A percentile compares a stretch with the other conserved stretches of the same genome.
These are phyloP conservation scores for Diabrotica virgifera DNA, from an alignment of 1,140 invertebrate genomes.

Conservation along the genomic window DNA sequence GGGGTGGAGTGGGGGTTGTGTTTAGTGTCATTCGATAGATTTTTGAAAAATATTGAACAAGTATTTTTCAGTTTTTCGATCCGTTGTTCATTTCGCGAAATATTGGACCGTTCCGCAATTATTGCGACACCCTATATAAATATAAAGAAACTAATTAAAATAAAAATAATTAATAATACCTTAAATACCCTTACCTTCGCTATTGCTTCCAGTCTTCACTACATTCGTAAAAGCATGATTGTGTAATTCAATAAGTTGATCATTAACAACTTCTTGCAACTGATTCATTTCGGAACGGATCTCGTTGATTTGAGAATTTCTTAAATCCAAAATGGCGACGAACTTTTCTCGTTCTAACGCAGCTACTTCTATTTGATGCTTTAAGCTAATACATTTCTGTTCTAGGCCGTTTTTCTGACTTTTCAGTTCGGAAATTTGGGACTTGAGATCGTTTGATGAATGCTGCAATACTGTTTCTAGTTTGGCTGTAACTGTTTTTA, in stretches of 20 bases:
- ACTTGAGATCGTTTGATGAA: slow-evolving; percentile 23
- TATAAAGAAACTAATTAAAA: too few species aligned
- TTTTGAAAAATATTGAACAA: too few species aligned
- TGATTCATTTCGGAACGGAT: slow-evolving; percentile 44
- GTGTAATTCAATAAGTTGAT: slow-evolving; percentile 41
- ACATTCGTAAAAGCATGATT: slow-evolving; percentile 26
- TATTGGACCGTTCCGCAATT: too few species aligned
- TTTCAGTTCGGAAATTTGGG: slow-evolving; percentile 37
- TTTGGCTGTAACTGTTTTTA: slow-evolving; percentile 13
- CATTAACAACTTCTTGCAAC: slow-evolving; percentile 42
- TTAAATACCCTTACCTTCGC: neutral
- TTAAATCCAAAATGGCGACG: slow-evolving; percentile 37
- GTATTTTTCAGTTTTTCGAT: too few species aligned
- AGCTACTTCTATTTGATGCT: slow-evolving; percentile 38
- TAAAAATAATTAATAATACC: neutral
- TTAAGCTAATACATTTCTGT: slow-evolving; percentile 32
- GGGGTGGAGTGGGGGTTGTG: too few species aligned
- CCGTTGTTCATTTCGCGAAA: too few species aligned
- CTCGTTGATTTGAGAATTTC: slow-evolving; percentile 44
- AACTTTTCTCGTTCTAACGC: slow-evolving; percentile 45
- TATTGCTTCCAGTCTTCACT: slow-evolving; percentile 11
- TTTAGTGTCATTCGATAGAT: too few species aligned
- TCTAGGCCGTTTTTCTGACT: slow-evolving; percentile 33
- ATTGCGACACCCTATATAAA: too few species aligned
- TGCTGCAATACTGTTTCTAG: slow-evolving; percentile 11